Percentiles rank a stretch among this genome's conserved stretches.
Conservation (phyloP, 2,113 vertebrate species). For the Azemiops feae region DNA sequence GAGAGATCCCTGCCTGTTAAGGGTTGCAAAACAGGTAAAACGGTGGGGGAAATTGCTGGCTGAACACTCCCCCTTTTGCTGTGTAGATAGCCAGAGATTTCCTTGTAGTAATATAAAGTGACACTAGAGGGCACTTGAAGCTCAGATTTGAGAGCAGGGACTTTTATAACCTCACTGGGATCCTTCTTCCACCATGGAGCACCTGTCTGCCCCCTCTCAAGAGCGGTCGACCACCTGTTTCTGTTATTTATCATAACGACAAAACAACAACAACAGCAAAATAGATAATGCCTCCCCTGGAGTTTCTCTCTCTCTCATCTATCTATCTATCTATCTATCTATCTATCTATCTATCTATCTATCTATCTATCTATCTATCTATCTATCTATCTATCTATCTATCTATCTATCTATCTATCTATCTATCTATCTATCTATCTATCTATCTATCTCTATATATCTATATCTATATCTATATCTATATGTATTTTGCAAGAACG, state of each 20-base stretch:
- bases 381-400: too few relatives aligned
- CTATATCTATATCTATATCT: too few relatives aligned
- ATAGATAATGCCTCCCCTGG: background rate
- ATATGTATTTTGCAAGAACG: background rate
- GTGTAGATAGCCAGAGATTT: background rate
- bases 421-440: too few relatives aligned
- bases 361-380: too few relatives aligned
- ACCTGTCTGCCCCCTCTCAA: too few relatives aligned
- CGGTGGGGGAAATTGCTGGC: background rate
- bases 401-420: too few relatives aligned
- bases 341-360: too few relatives aligned
- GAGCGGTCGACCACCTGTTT: background rate
- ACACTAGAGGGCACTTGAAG: background rate
- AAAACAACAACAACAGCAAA: background rate
- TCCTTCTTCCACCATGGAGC: background rate
- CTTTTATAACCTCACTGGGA: background rate
- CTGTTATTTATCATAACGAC: background rate
- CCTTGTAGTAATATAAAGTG: background rate
- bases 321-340: too few relatives aligned
- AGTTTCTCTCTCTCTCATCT: too few relatives aligned
- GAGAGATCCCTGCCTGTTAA: background rate
- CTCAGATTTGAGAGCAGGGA: background rate
- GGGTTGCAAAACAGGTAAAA: background rate
- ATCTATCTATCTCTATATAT: too few relatives aligned
- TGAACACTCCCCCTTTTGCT: background rate